Conservation (phyloP, 2,888 invertebrate genomes). For the Penaeus monodon region DNA sequence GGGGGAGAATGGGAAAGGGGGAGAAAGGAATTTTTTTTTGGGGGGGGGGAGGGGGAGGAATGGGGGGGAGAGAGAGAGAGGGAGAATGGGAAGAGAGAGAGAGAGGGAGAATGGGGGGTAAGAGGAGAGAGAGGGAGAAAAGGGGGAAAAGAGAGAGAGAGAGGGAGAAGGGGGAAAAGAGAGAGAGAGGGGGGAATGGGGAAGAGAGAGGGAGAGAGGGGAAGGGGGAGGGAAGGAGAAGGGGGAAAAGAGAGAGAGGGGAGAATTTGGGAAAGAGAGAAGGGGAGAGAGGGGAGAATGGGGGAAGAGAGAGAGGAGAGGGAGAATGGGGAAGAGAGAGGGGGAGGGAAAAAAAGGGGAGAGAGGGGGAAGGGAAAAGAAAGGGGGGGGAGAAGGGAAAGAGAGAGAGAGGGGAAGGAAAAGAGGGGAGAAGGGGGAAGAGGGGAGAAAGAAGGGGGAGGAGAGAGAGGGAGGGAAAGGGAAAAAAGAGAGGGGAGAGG, state of each 20-base stretch:
- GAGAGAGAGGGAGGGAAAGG: background rate
- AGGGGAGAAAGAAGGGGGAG: too few species aligned
- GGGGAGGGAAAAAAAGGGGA: background rate
- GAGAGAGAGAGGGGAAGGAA: background rate
- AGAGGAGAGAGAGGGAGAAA: too few species aligned
- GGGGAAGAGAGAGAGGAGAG: background rate
- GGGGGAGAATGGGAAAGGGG: too few species aligned
- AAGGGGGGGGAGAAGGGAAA: background rate
- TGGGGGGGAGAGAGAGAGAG: too few species aligned
- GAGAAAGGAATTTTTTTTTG: too few species aligned
- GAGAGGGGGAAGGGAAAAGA: background rate
- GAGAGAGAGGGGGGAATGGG: background rate
- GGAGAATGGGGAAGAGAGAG: accelerated
- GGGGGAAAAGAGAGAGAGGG: background rate
- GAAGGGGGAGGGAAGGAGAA: too few species aligned
- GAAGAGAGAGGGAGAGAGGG: background rate
- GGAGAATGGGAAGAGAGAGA: too few species aligned
- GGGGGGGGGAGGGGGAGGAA: background rate
- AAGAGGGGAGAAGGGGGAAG: background rate
- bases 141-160: background rate
- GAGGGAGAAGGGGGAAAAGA: too few species aligned
- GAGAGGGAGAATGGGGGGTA: background rate
- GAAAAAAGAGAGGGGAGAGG: accelerated
- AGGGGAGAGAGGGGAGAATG: too few species aligned
- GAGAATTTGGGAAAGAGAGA: accelerated